Evolutionary conservation across 2,888 invertebrate genomes (phyloP), one percentile per base, ranked within the genome.

Genomic region (Mongoloraphidia duomilia): DNA sequence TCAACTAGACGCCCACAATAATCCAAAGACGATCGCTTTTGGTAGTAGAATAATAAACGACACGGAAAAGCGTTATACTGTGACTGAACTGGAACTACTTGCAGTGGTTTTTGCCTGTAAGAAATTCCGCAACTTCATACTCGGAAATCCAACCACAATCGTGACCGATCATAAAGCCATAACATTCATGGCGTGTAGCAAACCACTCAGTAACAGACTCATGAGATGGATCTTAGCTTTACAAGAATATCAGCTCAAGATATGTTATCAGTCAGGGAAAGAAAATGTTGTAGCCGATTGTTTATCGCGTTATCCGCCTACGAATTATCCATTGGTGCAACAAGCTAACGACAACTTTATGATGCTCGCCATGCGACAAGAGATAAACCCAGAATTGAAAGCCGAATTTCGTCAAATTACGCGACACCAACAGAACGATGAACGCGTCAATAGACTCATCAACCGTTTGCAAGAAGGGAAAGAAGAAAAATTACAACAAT

Each of bases 161-260:
- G 8, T 41, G 33, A 54, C 52, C 6, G 53, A 54, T 37, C 51
- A 54, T 43, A 34, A 43, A n/a, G 49, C 52, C 1, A 34, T 54
- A 2, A 49, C 47, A n/a, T 54, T 52, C 51, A 33, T 52, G 9
- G 36, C 35, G 38, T 26, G 43, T 1, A 52, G 55, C 36, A 41
- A 43, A 10, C 34, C 47, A 9, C 34, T 52, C 9, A 53, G 48
- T 39, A 46, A 47, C 10, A 37, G 52, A 11, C 34, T 54, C 14
- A 49, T 52, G 6, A 17, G 52, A 14, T 55, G 52, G 53, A 12
- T 49, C 9, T 34, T 49, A 9, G 49, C 41, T 13, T 40, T 55
- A 9, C 49, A 50, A 37, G 50, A 52, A 26, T 55, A 47, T 35
- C 41, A 55, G 44, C 38, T 49, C 12, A 17, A 43, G 11, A 41